phyloP scores from a whole-genome alignment of 2,888 invertebrate species.

The Pyrrhia umbra region DNA sequence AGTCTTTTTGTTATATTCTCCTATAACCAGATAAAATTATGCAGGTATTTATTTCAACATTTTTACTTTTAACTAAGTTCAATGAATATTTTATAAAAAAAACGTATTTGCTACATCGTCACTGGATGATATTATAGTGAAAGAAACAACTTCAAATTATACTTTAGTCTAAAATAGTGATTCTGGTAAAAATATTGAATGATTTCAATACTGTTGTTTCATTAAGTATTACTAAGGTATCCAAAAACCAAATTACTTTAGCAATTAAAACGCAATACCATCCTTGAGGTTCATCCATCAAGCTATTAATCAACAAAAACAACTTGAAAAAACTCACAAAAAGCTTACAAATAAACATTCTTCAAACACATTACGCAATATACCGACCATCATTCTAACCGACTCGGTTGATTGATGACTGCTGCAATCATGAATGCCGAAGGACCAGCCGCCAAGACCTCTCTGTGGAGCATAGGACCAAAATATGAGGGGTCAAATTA shows the following conservation, averaged over 20 bases:
- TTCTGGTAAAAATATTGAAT: no score
- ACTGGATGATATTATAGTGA: no score
- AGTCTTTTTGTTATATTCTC: no score
- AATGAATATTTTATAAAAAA: no score
- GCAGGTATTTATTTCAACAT: no score
- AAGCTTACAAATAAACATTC: slow-evolving; percentile 78
- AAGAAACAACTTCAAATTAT: no score
- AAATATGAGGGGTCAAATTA: slow-evolving; percentile 64
- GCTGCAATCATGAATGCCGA: slow-evolving; percentile 77
- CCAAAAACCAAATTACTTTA: slow-evolving; percentile 40
- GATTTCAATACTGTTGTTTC: no score
- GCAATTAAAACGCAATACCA: slow-evolving; percentile 63
- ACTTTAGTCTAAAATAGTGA: no score
- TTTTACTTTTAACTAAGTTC: no score
- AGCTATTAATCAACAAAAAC: slow-evolving; percentile 79
- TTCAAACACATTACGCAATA: slow-evolving; percentile 84
- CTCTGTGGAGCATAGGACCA: slow-evolving; percentile 30
- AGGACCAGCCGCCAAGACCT: slow-evolving; percentile 68
- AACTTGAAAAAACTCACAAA: slow-evolving; percentile 75
- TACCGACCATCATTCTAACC: slow-evolving; percentile 78
- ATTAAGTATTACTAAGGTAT: neutral
- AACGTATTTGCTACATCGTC: no score
- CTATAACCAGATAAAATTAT: no score
- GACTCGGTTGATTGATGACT: slow-evolving; percentile 82
- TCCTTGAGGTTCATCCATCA: slow-evolving; percentile 69